Base-by-base conservation (phyloP, 2,797 vertebrate genomes). In the Anabas testudineus region DNA sequence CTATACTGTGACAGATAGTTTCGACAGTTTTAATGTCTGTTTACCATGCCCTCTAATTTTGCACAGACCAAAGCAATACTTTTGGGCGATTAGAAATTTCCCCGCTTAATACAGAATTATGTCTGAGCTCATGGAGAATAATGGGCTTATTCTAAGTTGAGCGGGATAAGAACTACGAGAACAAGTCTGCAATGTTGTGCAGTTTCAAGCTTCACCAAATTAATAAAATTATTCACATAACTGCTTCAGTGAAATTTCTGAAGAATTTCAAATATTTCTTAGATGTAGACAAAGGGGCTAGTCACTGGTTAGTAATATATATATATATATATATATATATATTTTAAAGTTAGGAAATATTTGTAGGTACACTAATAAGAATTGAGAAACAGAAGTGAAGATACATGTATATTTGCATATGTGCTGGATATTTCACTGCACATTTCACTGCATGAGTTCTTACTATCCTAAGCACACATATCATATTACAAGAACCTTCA, bases 61-160 rank as follows among this genome's bases (percentile, higher is more conserved):
- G 65, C 64, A 75, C 73, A 74, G 63, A 81, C 74, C 55, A 81
- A 81, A 85, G 77, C 84, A 80, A 71, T 70, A 53, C 76, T 86
- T 83, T 1, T 84, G 53, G 71, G 81, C 68, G 74, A 87, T 90
- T 87, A 76, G 74, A 63, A 21, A 76, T 86, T 73, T 82, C 67
- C 58, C 68, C 78, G 81, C 74, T 52, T 81, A 84, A 84, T 82
- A 55, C 80, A 84, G 82, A 84, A 83, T 83, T 79, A 83, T 34
- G 77, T 76, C 78, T 71, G 57, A 72, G 83, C 69, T 86, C 77
- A 72, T 71, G 76, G 76, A 84, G 81, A 92, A 88, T 84, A 87
- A 84, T 83, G 79, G 76, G 89, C 78, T 88, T 90, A 78, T 60
- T 69, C 45, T 51, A 76, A 64, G 30, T 88, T 90, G 81, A 76